Base-by-base conservation (phyloP, 35 echinoderm and acorn worm species). In the Lytechinus variegatus region DNA sequence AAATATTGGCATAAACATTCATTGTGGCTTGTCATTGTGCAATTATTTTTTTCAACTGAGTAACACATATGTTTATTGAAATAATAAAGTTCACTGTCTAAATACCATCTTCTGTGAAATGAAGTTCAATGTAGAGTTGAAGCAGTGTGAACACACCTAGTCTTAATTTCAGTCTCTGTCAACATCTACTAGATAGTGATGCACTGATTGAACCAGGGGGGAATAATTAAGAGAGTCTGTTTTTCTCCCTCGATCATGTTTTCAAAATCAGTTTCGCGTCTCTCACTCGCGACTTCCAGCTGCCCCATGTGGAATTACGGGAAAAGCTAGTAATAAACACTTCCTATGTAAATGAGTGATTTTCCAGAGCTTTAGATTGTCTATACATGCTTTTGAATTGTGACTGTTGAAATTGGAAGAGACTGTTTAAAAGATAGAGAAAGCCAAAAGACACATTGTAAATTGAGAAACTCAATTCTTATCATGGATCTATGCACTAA, bases 191-290 rank as follows among this genome's bases (percentile, higher is more conserved):
- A 93, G 92, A 93, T 93, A 54, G 52, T 54, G 53, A 54, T 57
- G 92, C 92, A 27, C 92, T 57, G 53, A 93, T 93, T 93, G 57
- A 93, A 93, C 52, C 92, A 24, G 55, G 92, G 57, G 92, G 92
- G 52, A 57, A 57, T 93, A 57, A 93, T 93, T 93, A 93, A 57
- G 53, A 55, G 52, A 54, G 54, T 57, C 52, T 93, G 92, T 93
- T 54, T 93, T 55, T 90, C 88, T 24, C 66, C 19, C 66, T 79
- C 66, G 66, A 16, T 79, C 66, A 21, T 79, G 66, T 79, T 79
- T 79, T 79, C n/a, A 24, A 44, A 79, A 79, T 79, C 66, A 79
- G 66, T 24, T 90, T 90, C 52, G 16, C 88, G 9, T 90, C 87
- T 88, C 4, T 52, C 88, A 52, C 88, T 90, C 88, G 7, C 27